phyloP scores from a whole-genome alignment of 2,797 vertebrate species.

The Amblyraja radiata region DNA sequence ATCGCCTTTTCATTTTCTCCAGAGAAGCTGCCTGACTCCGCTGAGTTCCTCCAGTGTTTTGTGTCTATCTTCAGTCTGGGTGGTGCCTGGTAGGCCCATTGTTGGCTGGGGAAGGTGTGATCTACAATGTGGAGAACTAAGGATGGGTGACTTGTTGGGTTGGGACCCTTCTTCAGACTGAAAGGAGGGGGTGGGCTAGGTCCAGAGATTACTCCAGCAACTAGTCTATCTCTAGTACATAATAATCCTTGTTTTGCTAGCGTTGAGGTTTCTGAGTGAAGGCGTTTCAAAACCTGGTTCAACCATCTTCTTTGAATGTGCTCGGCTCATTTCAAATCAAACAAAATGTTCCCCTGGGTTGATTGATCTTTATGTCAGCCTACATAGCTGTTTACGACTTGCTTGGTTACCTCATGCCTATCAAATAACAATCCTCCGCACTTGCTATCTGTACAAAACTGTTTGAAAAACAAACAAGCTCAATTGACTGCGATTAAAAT shows the following conservation, averaged over 20 bases:
- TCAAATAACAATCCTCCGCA: background rate
- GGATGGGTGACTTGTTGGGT: too few relatives aligned
- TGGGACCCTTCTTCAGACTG: too few relatives aligned
- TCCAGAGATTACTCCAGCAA: too few relatives aligned
- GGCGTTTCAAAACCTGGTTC: background rate
- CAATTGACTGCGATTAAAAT: background rate
- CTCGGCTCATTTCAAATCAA: background rate
- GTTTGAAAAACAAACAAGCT: background rate
- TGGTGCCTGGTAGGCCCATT: too few relatives aligned
- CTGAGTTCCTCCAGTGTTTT: too few relatives aligned
- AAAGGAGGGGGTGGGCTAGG: too few relatives aligned
- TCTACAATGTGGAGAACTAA: too few relatives aligned
- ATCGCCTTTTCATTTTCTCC: too few relatives aligned
- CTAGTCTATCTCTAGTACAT: background rate
- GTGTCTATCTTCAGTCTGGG: too few relatives aligned
- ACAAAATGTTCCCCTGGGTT: background rate
- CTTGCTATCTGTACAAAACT: background rate
- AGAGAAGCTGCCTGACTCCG: too few relatives aligned
- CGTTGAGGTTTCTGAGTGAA: background rate
- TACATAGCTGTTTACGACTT: background rate
- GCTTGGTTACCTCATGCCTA: background rate
- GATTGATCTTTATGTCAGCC: background rate
- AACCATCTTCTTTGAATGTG: background rate
- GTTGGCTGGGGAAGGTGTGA: too few relatives aligned
- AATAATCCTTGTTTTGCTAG: background rate